Evolutionary conservation across 1,140 invertebrate genomes (phyloP).

Genomic region (Dinoponera quadriceps): DNA sequence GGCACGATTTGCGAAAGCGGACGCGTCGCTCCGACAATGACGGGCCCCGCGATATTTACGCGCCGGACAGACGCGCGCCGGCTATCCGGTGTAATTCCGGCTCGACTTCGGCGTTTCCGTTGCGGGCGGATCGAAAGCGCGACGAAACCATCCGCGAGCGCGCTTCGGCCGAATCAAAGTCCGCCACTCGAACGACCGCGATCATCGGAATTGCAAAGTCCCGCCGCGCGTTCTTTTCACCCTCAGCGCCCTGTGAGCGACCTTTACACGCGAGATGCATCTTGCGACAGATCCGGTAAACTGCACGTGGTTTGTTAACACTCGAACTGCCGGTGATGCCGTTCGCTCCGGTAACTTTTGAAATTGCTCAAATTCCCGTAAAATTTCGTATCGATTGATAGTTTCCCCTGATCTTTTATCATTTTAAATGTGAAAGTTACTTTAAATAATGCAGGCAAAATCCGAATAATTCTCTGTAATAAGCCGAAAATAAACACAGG

Average conservation of each 20-base stretch:
- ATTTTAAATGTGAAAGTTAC: too few relatives aligned
- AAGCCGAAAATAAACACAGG: too few relatives aligned
- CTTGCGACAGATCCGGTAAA: background rate
- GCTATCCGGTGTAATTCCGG: conserved; percentile 31
- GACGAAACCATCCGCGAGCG: conserved; percentile 26
- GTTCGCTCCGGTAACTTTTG: too few relatives aligned
- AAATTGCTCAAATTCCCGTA: too few relatives aligned
- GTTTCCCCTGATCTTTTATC: too few relatives aligned
- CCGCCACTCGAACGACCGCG: conserved; percentile 45
- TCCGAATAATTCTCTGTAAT: too few relatives aligned
- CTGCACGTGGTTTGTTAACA: background rate
- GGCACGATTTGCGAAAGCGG: conserved; percentile 34
- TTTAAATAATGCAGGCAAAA: too few relatives aligned
- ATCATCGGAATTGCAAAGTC: conserved; percentile 70
- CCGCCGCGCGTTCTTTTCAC: conserved; percentile 14
- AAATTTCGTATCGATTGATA: too few relatives aligned
- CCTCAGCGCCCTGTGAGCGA: background rate
- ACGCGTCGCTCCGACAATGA: conserved; percentile 1
- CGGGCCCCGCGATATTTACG: conserved; percentile 34
- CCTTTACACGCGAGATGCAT: background rate
- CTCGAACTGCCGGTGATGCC: too few relatives aligned
- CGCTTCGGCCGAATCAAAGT: conserved; percentile 64
- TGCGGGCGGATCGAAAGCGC: background rate
- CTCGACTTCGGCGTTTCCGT: conserved; percentile 47
- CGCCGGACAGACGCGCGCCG: too few relatives aligned